Evolutionary conservation across 2,888 invertebrate genomes (phyloP).

Genomic region (Eledone cirrhosa): DNA sequence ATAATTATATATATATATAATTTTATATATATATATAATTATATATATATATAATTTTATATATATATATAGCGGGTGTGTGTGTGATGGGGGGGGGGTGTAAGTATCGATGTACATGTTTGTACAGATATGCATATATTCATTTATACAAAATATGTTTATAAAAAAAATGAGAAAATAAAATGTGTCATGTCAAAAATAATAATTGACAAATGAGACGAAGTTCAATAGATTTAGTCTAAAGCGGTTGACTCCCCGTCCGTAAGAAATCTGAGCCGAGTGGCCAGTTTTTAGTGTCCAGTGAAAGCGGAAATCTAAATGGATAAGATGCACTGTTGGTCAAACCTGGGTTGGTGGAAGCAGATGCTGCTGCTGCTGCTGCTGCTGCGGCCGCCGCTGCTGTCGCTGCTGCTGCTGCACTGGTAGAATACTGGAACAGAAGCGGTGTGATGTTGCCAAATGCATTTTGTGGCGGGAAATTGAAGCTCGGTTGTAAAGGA

Average conservation of each 20-base stretch:
- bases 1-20: constrained; percentile 13
- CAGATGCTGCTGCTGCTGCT: not conserved
- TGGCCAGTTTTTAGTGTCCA: constrained; percentile 24
- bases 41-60: not conserved
- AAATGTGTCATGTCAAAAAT: no score
- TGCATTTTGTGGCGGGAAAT: not conserved
- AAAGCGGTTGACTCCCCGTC: not conserved
- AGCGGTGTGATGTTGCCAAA: constrained; percentile 11
- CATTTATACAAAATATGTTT: no score
- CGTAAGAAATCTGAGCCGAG: constrained; percentile 1
- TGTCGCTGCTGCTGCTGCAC: not conserved
- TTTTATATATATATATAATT: constrained; percentile 4
- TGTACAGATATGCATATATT: not conserved
- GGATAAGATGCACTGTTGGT: not conserved
- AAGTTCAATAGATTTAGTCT: not conserved
- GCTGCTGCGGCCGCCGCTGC: constrained; percentile 4
- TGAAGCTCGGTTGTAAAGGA: not conserved
- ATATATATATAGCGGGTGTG: not conserved
- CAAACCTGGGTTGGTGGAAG: not conserved
- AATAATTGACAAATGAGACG: not conserved
- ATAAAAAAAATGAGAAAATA: no score
- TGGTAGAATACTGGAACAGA: constrained; percentile 8
- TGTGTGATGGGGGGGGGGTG: not conserved
- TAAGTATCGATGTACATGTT: not conserved
- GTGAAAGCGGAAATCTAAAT: constrained; percentile 9